Evolutionary conservation across 2,113 vertebrate genomes (phyloP), one percentile per base, ranked within the genome.

Genomic region (Psettodes erumei): DNA sequence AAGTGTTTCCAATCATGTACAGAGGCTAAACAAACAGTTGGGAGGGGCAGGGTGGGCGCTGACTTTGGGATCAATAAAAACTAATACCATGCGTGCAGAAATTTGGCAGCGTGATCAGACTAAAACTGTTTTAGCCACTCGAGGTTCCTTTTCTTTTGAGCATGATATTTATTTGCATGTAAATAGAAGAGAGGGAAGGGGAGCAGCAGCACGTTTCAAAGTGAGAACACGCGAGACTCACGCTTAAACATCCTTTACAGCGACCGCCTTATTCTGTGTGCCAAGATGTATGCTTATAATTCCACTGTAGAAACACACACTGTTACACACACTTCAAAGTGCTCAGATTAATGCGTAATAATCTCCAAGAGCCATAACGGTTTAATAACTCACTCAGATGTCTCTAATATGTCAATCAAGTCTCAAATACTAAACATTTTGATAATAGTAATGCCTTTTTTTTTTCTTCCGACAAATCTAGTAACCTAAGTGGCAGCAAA

Each of bases 1-100:
- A 94, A 95, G 95, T 91, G 93, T 93, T 94, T 93, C 92, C 93
- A 95, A 75, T 94, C 86, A 75, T 89, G 81, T 88, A 93, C 71
- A 60, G 91, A 90, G 80, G 80, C 88, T 82, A 90, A 88, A 89
- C 79, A 92, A 90, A 91, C 90, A 84, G 77, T 54, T 42, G 27
- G 82, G 77, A 83, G 85, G 83, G 79, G 72, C 60, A 12, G 80
- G 64, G 53, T 56, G 58, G 69, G 83, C 51, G 81, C 51, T 8
- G 75, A 77, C 77, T 75, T 73, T 56, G 63, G 63, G 88, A 91
- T 90, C 88, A 87, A 88, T 89, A 78, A 81, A 74, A 82, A 75
- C 70, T 71, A 68, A 88, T 61, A 89, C 73, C 42, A 70, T 73
- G 53, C 43, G 28, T 71, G 70, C 12, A 65, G 69, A 82, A 72